Evolutionary conservation across 2,888 invertebrate species (phyloP), one percentile per base, ranked within the genome.

Genomic region (Xanthia icteritia): DNA sequence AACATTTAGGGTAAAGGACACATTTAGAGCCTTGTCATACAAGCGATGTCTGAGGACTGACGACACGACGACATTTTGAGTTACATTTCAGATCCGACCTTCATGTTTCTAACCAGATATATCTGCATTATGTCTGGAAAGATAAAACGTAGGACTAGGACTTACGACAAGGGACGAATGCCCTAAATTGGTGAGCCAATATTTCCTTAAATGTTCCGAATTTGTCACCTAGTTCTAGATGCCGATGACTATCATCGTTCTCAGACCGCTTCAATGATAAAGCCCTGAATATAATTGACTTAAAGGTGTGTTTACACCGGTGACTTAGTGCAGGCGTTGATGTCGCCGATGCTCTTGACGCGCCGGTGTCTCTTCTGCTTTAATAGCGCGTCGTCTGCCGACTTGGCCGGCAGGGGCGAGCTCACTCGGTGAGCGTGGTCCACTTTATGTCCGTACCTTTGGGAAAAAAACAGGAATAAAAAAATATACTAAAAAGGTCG

Each of bases 321-420:
- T 3, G 96, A 91, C 88, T 96, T 96, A 81, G 94, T 95, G 77
- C 95, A 95, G 27, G 97, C 97, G 91, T 98, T 98, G 89, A 98
- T 98, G 92, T 98, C 98, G 5, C 98, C 98, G 86, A 98, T 98
- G 90, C 98, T 98, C 89, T 98, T 97, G 56, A 98, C 98, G 23
- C 98, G 96, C 31, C 98, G 95, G 88, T 98, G 98, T 68, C 97
- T 94, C 86, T 97, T 97, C 87, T 97, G 97, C 83, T 95, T 96
- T 48, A 96, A 87, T 9, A 93, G 89, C 23, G 94, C 93, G 71
- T 97, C 97, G 70, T 96, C 97, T 39, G 94, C 91, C 1, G 97
- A 94, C 87, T 97, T 96, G 0, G 95, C 95, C 39, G 97, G 97
- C 6, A 97, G 90, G 0, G 97, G 96, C 0, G 97, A 96, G 90